Base-by-base conservation (phyloP, 2,888 invertebrate genomes). In the Rhorus exstirpatorius region DNA sequence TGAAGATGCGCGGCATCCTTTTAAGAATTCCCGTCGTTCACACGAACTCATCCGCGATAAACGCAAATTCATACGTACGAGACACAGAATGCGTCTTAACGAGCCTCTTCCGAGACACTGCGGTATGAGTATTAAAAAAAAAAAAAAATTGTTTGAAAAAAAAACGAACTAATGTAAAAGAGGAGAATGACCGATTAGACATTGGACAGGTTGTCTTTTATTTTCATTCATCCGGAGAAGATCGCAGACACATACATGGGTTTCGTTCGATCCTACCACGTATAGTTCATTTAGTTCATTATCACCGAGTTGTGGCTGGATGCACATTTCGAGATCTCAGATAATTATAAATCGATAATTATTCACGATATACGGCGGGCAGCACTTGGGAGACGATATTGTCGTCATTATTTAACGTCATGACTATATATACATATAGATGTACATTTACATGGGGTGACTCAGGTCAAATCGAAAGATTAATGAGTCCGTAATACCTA, bases 1-100 rank as follows among this genome's bases (percentile, higher is more conserved):
- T 89, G 89, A 88, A 89, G 85, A 87, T n/a, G n/a, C 84, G 84
- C 86, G 86, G 87, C 85, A 35, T 82, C 76, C 75, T 78, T 79
- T 55, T 58, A 81, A 77, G 75, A 85, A 85, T 81, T 77, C 79
- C 14, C 55, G n/a, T 44, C 71, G 61, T 65, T 68, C 38, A 17
- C 24, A 41, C 46, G 26, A 3, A 14, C 70, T 49, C 14, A 21
- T 65, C 12, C n/a, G 8, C 7, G 3, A 4, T 31, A 12, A 21
- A 17, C 44, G 67, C 51, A 53, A 53, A 68, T 68, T 68, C 67
- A 31, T 55, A 63, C 14, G 31, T 41, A 19, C 14, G 31, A 17
- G 21, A 63, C 8, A 75, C 21, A 49, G 81, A 88, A 87, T 88
- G 85, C n/a, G 87, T 87, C 81, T 87, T 89, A 89, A 89, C 86